Evolutionary conservation across 2,888 invertebrate species (phyloP).

Genomic region (Drosophila setosimentum): DNA sequence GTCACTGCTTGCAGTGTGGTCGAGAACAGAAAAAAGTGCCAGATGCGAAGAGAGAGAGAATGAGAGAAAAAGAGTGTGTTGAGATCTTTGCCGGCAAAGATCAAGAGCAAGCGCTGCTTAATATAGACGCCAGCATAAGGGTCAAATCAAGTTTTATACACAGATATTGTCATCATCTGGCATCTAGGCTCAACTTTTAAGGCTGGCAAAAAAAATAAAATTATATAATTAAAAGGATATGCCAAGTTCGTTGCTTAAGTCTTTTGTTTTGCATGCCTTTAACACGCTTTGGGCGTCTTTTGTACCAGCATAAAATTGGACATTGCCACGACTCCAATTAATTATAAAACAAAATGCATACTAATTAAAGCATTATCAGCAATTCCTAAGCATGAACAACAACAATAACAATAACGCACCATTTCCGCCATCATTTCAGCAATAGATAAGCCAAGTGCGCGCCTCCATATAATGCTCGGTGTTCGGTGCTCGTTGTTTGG

Average conservation of each 20-base stretch:
- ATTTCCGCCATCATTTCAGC: slow-evolving; percentile 82
- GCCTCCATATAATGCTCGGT: slow-evolving; percentile 37
- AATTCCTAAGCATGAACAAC: slow-evolving; percentile 30
- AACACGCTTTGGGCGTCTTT: slow-evolving; percentile 11
- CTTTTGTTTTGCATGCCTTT: slow-evolving; percentile 62
- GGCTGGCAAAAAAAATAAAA: neutral
- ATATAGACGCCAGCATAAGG: slow-evolving; percentile 72
- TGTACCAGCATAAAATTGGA: slow-evolving; percentile 60
- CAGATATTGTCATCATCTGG: slow-evolving; percentile 1
- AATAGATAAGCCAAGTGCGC: slow-evolving; percentile 61
- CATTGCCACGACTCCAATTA: slow-evolving; percentile 58
- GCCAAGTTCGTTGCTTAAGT: slow-evolving; percentile 71
- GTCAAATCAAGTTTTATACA: slow-evolving; percentile 26
- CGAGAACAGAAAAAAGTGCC: slow-evolving; percentile 28
- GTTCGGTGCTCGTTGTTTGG: neutral
- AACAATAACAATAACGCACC: slow-evolving; percentile 60
- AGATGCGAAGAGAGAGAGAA: neutral
- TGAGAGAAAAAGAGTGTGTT: neutral
- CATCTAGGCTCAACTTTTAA: neutral
- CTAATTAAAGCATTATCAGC: slow-evolving; percentile 57
- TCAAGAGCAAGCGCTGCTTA: slow-evolving; percentile 58
- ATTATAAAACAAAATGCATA: slow-evolving; percentile 65
- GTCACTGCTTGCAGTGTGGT: slow-evolving; percentile 76
- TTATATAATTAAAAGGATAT: slow-evolving; percentile 25
- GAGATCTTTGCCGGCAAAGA: slow-evolving; percentile 58